A percentile compares a stretch with the other conserved stretches of the same genome.
Conservation (phyloP, 2,888 invertebrate species). For the Caenorhabditis auriculariae region DNA sequence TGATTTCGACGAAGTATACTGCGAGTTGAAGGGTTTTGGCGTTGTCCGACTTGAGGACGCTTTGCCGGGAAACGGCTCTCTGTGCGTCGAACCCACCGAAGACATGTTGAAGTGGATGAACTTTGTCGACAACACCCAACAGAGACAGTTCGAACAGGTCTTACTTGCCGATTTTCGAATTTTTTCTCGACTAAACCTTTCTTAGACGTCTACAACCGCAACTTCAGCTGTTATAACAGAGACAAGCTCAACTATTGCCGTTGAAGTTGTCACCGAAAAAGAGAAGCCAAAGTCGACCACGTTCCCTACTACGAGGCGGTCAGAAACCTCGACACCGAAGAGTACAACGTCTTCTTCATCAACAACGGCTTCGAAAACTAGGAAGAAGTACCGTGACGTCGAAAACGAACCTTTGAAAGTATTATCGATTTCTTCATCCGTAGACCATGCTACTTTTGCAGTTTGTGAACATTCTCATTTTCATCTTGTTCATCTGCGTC, state of each 20-base stretch:
- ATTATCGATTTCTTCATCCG: conserved; percentile 2
- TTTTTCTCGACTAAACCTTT: not conserved
- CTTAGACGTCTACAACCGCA: not conserved
- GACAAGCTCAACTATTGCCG: not conserved
- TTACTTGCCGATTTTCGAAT: not conserved
- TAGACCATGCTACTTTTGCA: too few relatives aligned
- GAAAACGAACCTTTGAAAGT: not conserved
- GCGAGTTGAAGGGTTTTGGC: conserved; percentile 17
- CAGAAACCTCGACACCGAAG: not conserved
- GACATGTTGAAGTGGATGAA: conserved; percentile 27
- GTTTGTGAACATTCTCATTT: conserved; percentile 36
- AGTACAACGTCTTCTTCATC: not conserved
- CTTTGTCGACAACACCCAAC: conserved; percentile 19
- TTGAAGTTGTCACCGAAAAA: too few relatives aligned
- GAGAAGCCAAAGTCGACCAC: too few relatives aligned
- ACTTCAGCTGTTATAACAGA: not conserved
- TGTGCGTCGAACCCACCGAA: conserved; percentile 25
- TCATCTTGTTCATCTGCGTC: conserved; percentile 33
- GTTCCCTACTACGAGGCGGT: not conserved
- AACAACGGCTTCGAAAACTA: conserved; percentile 6
- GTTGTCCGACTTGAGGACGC: conserved; percentile 18
- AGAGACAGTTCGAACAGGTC: too few relatives aligned
- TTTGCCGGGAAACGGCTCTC: conserved; percentile 22
- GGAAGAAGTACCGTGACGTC: conserved; percentile 21
- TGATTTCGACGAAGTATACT: conserved; percentile 23